These are phyloP conservation scores for Chrysolina americana DNA, from an alignment of 2,888 invertebrate species.

Conservation along the genomic window DNA sequence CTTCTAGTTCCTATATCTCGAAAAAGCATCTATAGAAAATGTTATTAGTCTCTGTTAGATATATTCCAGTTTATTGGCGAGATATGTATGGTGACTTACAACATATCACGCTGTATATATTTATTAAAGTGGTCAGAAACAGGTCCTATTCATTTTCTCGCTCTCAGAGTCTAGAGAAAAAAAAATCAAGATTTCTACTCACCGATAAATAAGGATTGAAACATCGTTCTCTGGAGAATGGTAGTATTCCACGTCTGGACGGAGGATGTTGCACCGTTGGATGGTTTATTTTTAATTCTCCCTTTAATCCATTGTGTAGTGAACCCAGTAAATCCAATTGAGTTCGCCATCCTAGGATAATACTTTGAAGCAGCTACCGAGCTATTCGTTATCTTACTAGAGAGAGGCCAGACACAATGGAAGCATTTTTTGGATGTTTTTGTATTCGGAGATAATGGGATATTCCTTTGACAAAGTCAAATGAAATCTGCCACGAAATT, in stretches of 20 bases:
- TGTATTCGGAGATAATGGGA: too few relatives aligned
- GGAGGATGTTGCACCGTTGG: constrained; percentile 13
- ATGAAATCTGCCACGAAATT: too few relatives aligned
- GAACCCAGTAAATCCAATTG: constrained; percentile 18
- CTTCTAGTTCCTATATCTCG: too few relatives aligned
- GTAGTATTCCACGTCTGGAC: background rate
- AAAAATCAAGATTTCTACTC: background rate
- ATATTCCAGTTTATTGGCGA: too few relatives aligned
- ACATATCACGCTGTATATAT: background rate
- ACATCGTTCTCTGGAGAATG: background rate
- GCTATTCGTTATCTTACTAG: background rate
- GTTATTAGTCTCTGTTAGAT: too few relatives aligned
- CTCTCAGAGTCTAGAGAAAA: background rate
- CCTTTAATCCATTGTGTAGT: constrained; percentile 40
- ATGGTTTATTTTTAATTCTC: constrained; percentile 42
- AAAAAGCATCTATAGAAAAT: too few relatives aligned
- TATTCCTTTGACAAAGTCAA: too few relatives aligned
- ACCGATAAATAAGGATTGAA: background rate
- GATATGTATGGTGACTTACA: too few relatives aligned
- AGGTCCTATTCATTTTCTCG: background rate
- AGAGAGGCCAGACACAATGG: background rate
- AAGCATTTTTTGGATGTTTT: background rate
- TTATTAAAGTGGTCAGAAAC: background rate
- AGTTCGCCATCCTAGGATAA: background rate
- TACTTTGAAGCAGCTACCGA: background rate